Evolutionary conservation across 2,113 vertebrate species (phyloP), one percentile per base, ranked within the genome.

Genomic region (Poeciliopsis occidentalis): DNA sequence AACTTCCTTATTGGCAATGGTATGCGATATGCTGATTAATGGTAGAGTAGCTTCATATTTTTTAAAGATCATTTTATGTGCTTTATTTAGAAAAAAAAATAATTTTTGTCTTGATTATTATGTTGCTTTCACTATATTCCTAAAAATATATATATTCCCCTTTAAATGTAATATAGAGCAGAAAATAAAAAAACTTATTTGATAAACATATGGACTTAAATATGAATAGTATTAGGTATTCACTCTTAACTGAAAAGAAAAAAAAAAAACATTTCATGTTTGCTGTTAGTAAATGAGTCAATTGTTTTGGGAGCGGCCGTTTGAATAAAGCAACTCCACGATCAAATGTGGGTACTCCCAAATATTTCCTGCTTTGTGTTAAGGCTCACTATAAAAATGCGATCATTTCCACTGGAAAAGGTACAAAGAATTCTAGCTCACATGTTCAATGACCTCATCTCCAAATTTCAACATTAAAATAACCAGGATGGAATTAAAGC

Each of bases 1-100:
- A 22, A 71, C 64, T 89, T 89, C 87, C 86, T 87, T 24, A 15
- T 77, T 17, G 30, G 12, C 22, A 8, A 3, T 57, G 39, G 13
- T 17, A 61, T n/a, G 70, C 60, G 44, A 22, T 31, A 1, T 1
- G 0, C 15, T 64, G 39, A 62, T 34, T 44, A 10, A 74, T 47
- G 66, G 27, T 32, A 31, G 27, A 29, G n/a, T 6, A 61, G 17
- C 13, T 47, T 47, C 19, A 17, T 1, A 47, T 47, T 47, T 47
- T 47, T 47, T 19, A 19, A 19, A 47, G 4, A 47, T 47, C 0
- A 47, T 19, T 47, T 47, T 47, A 47, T 47, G 4, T 19, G 44
- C 44, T 19, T 47, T 47, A 47, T 47, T 47, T 19, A 47, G 44
- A 13, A 19, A 19, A 47, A 44, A 44, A 47, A 47, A 47, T 1